A percentile compares a stretch with the other conserved stretches of the same genome.
These are phyloP conservation scores for Takifugu rubripes DNA, from an alignment of 2,797 vertebrate genomes.

Conservation along the genomic window DNA sequence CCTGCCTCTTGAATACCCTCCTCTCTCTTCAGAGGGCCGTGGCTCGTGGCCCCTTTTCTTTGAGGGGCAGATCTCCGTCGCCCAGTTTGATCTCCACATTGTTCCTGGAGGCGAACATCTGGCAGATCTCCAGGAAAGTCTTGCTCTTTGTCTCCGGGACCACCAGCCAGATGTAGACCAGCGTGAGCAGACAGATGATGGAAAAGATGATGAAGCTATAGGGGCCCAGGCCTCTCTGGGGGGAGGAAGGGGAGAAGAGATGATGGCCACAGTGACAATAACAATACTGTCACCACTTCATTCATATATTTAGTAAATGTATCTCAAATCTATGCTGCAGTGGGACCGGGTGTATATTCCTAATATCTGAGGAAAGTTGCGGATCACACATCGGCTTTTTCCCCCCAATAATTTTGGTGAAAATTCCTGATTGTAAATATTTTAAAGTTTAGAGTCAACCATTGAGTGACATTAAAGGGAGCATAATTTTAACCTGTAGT, in stretches of 20 bases:
- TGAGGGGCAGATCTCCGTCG: slow-evolving; percentile 55
- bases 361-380: no score
- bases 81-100: slow-evolving; percentile 71
- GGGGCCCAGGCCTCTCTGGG: slow-evolving; percentile 80
- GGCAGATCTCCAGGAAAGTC: slow-evolving; percentile 89
- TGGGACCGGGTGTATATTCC: no score
- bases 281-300: neutral
- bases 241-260: slow-evolving; percentile 17
- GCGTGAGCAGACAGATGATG: slow-evolving; percentile 79
- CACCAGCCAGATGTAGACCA: slow-evolving; percentile 83
- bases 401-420: no score
- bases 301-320: no score
- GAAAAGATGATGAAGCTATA: slow-evolving; percentile 89
- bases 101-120: slow-evolving; percentile 86
- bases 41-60: slow-evolving; percentile 48
- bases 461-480: no score
- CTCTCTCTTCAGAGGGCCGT: slow-evolving; percentile 62
- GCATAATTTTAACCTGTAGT: no score
- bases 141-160: slow-evolving; percentile 92
- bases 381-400: no score
- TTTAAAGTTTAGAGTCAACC: no score
- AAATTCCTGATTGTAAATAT: no score
- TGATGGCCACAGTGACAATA: slow-evolving; percentile 10
- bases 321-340: no score
- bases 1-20: slow-evolving; percentile 34